phyloP scores from a whole-genome alignment of 35 echinoderm and acorn worm genomes.

The Ophiothrix spiculata region DNA sequence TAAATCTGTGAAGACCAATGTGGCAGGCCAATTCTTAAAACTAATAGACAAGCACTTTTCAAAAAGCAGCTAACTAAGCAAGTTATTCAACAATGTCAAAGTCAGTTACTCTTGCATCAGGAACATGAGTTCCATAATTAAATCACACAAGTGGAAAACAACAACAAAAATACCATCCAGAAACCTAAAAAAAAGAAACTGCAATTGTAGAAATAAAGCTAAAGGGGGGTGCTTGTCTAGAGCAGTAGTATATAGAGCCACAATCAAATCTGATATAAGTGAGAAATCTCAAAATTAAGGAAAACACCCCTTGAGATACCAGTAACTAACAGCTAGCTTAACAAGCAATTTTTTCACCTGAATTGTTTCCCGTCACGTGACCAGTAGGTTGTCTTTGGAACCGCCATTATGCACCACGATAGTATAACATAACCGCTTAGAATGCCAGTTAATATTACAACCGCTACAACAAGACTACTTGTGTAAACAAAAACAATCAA shows the following conservation, averaged over 20 bases:
- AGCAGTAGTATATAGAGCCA: slow-evolving; percentile 18
- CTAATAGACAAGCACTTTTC: slow-evolving; percentile 46
- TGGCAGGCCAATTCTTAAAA: slow-evolving; percentile 26
- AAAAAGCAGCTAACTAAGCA: slow-evolving; percentile 21
- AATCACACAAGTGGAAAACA: slow-evolving; percentile 19
- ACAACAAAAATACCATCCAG: neutral
- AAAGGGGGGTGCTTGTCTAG: neutral
- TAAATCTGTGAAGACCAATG: slow-evolving; percentile 42
- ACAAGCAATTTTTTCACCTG: no score
- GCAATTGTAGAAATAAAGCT: slow-evolving; percentile 25
- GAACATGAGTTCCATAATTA: slow-evolving; percentile 36
- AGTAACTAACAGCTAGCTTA: no score
- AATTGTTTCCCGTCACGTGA: no score
- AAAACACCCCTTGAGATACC: no score
- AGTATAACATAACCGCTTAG: no score
- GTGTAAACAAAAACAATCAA: no score
- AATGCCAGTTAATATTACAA: no score
- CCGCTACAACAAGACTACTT: no score
- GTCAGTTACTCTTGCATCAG: slow-evolving; percentile 49
- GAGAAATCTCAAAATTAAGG: no score
- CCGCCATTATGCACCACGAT: no score
- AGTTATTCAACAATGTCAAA: slow-evolving; percentile 47
- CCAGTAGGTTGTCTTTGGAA: no score
- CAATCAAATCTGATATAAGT: neutral
- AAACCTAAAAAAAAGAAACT: neutral